Conservation (phyloP, 2,797 vertebrate genomes). For the Limosa lapponica region DNA sequence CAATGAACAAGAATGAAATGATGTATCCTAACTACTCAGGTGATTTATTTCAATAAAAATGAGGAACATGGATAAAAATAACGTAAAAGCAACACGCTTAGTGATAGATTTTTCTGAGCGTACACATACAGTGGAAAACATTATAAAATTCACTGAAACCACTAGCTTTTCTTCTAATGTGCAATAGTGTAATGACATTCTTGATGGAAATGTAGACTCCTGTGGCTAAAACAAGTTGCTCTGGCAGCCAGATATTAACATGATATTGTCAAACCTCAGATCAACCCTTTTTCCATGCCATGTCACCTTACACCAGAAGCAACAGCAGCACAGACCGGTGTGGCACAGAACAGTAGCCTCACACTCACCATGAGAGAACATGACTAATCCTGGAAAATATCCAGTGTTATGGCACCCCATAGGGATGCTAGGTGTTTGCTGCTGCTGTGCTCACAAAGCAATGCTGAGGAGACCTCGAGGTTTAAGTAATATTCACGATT, state of each 20-base stretch:
- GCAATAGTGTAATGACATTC: not conserved
- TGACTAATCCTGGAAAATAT: not conserved
- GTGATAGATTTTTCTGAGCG: not conserved
- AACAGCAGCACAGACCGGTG: accelerated
- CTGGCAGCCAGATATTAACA: not conserved
- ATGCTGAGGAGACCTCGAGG: not conserved
- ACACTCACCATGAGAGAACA: not conserved
- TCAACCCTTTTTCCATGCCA: not conserved
- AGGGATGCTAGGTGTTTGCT: not conserved
- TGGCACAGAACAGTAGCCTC: not conserved
- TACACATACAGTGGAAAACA: not conserved
- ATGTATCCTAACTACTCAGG: not conserved
- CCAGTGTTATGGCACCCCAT: not conserved
- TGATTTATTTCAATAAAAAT: not conserved
- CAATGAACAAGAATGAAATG: not conserved
- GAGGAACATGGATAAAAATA: not conserved
- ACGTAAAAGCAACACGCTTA: not conserved
- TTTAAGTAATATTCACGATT: not conserved
- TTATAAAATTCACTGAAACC: not conserved
- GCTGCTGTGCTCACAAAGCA: not conserved
- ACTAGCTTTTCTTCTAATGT: not conserved
- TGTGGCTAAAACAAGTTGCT: not conserved
- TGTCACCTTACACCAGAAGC: not conserved
- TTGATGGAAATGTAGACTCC: not conserved
- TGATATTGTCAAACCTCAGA: accelerated